phyloP scores from a whole-genome alignment of 2,888 invertebrate genomes.

The Meliscaeva auricollis region DNA sequence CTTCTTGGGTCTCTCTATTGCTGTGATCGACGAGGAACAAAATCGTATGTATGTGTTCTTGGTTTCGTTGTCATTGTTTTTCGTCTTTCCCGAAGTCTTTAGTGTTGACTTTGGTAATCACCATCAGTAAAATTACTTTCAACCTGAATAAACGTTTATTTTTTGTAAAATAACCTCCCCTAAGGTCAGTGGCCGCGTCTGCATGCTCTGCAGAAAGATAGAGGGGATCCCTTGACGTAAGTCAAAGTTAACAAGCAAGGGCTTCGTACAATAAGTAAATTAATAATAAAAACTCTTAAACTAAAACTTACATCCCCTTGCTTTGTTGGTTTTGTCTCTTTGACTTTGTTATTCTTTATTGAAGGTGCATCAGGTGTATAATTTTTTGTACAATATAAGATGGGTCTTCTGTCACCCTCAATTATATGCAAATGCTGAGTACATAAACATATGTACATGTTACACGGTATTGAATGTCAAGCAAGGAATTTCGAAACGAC shows the following conservation, averaged over 20 bases:
- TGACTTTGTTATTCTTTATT: neutral
- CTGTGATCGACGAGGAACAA: constrained; percentile 26
- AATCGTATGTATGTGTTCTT: constrained; percentile 15
- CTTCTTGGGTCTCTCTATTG: constrained; percentile 38
- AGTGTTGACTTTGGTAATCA: constrained; percentile 36
- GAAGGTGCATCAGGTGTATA: constrained; percentile 18
- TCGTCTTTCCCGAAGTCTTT: constrained; percentile 18
- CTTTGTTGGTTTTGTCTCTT: constrained; percentile 31
- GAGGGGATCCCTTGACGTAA: constrained; percentile 13
- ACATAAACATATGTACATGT: neutral
- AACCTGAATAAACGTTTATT: constrained; percentile 1
- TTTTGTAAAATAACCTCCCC: constrained; percentile 58
- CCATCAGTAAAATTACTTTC: constrained; percentile 45
- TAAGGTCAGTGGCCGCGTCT: constrained; percentile 67
- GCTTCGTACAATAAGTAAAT: too few species aligned
- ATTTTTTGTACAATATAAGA: constrained; percentile 20
- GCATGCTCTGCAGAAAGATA: constrained; percentile 19
- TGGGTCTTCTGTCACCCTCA: constrained; percentile 25
- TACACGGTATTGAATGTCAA: constrained; percentile 38
- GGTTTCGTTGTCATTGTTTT: constrained; percentile 53
- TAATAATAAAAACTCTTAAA: neutral
- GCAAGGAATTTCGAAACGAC: constrained; percentile 13
- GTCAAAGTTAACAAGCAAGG: constrained; percentile 42
- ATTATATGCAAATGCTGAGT: constrained; percentile 11
- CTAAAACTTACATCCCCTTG: constrained; percentile 17